A percentile compares a stretch with the other conserved stretches of the same genome.
Conservation (phyloP, 1,140 invertebrate species). For the Listronotus oregonensis region DNA sequence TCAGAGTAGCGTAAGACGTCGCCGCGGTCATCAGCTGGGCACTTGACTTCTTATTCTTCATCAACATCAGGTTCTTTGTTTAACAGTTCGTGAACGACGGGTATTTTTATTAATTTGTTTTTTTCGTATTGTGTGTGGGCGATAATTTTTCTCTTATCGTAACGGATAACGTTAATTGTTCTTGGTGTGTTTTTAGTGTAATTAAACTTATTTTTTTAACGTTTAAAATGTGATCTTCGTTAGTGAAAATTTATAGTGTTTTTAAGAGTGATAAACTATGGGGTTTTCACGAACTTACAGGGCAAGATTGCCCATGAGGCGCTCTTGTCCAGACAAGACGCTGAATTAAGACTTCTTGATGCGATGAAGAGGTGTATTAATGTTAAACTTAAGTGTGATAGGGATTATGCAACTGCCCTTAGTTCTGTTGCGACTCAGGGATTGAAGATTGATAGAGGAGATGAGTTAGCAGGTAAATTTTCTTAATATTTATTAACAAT, state of each 20-base stretch:
- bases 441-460: constrained; percentile 79
- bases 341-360: constrained; percentile 87
- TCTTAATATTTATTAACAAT: background rate
- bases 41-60: constrained; percentile 23
- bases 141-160: background rate
- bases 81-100: constrained; percentile 7
- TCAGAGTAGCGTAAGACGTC: constrained; percentile 21
- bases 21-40: constrained; percentile 21
- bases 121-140: constrained; percentile 5
- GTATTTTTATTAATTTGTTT: background rate
- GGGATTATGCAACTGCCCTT: constrained; percentile 84
- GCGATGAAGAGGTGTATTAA: constrained; percentile 84
- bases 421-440: constrained; percentile 78
- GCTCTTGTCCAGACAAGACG: constrained; percentile 83
- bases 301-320: constrained; percentile 84
- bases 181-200: background rate
- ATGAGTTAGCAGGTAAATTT: constrained; percentile 63
- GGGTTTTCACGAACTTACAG: constrained; percentile 82
- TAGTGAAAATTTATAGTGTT: constrained; percentile 5
- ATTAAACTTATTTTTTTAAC: background rate
- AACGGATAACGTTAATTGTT: background rate
- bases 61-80: constrained; percentile 23
- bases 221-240: constrained; percentile 20
- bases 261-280: constrained; percentile 61
- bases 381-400: constrained; percentile 86